Percentiles rank a stretch among this genome's conserved stretches.
phyloP scores from a whole-genome alignment of 2,888 invertebrate species.

The Congeria kusceri region DNA sequence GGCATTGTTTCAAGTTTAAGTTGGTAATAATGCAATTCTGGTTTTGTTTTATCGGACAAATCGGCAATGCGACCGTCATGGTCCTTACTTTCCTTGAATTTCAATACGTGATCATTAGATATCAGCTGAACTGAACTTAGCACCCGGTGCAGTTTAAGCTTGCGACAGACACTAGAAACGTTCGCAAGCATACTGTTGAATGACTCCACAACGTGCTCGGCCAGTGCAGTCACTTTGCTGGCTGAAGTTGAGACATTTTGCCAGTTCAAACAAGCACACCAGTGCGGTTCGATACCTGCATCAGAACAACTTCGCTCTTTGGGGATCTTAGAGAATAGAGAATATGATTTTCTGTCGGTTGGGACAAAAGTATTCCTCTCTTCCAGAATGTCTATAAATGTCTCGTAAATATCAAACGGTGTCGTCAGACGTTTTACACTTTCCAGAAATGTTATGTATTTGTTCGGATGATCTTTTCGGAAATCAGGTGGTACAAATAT shows the following conservation, averaged over 20 bases:
- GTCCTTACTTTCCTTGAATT: slow-evolving; percentile 91
- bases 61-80: slow-evolving; percentile 93
- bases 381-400: slow-evolving; percentile 89
- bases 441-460: slow-evolving; percentile 87
- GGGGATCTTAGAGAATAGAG: slow-evolving; percentile 86
- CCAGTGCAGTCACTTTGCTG: slow-evolving; percentile 87
- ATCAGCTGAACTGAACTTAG: slow-evolving; percentile 90
- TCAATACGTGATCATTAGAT: slow-evolving; percentile 89
- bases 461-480: slow-evolving; percentile 87
- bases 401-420: slow-evolving; percentile 95
- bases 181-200: slow-evolving; percentile 89
- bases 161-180: slow-evolving; percentile 83
- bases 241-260: slow-evolving; percentile 87
- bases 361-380: slow-evolving; percentile 35
- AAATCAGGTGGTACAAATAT: slow-evolving; percentile 92
- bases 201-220: slow-evolving; percentile 83
- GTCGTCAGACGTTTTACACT: slow-evolving; percentile 92
- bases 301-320: slow-evolving; percentile 92
- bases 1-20: slow-evolving; percentile 91
- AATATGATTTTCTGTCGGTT: slow-evolving; percentile 77
- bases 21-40: slow-evolving; percentile 90
- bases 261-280: slow-evolving; percentile 97
- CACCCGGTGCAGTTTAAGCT: slow-evolving; percentile 87
- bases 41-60: slow-evolving; percentile 88
- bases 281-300: slow-evolving; percentile 96